Evolutionary conservation across 1,140 invertebrate genomes (phyloP).

Genomic region (Aricia agestis): DNA sequence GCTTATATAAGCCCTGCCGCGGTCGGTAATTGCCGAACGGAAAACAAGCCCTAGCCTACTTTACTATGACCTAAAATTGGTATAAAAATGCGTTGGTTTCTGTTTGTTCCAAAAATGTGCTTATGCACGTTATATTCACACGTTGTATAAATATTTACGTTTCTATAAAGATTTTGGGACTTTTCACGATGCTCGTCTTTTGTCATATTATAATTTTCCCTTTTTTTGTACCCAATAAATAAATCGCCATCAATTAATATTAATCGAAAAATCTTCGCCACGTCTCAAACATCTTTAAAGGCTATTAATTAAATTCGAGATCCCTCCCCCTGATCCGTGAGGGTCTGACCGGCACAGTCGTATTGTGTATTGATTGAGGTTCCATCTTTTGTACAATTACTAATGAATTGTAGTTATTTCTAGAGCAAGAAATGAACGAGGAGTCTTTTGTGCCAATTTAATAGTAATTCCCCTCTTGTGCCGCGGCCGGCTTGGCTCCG

Average conservation of each 20-base stretch:
- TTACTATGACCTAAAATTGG: neutral
- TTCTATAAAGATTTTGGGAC: no score
- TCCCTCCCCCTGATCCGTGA: neutral
- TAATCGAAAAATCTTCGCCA: neutral
- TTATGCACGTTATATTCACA: no score
- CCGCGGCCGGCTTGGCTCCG: neutral
- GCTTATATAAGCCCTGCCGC: slow-evolving; percentile 34
- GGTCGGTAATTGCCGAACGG: slow-evolving; percentile 24
- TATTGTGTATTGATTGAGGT: neutral
- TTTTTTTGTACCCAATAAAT: no score
- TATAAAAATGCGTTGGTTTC: no score
- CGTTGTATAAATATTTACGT: no score
- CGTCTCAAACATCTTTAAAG: neutral
- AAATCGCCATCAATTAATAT: neutral
- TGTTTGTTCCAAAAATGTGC: neutral
- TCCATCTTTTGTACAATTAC: slow-evolving; percentile 1
- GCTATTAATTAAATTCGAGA: neutral
- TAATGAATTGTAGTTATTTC: neutral
- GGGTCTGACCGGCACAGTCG: neutral
- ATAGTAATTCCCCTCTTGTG: neutral
- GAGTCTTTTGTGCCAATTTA: neutral
- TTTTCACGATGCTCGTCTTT: no score
- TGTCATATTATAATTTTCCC: neutral
- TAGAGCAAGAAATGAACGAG: neutral
- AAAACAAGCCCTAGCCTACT: slow-evolving; percentile 24